Evolutionary conservation across 2,113 vertebrate genomes (phyloP), one percentile per base, ranked within the genome.

Genomic region (Cricetomys ansorgei): DNA sequence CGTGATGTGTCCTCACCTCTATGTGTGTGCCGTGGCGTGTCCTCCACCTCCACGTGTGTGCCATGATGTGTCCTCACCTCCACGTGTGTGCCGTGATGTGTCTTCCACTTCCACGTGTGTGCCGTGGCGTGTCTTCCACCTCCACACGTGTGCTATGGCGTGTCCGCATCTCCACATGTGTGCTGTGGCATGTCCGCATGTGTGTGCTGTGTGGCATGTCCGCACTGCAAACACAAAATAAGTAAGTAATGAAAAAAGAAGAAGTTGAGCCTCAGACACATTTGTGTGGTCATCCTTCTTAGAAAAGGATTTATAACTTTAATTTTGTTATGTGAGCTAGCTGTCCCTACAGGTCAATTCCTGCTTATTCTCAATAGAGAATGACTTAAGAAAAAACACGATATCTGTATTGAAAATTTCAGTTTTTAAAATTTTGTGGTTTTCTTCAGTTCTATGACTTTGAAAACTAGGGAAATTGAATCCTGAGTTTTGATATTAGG

Each of bases 261-360:
- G 34, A 31, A 45, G 17, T n/a, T 77, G 43, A 81, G 45, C 84
- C 8, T 76, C 17, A 75, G 53, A 57, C 45, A 76, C 45, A n/a
- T 77, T 93, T 59, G 48, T 29, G n/a, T 91, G 50, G 13, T 94
- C 75, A 25, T 96, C 25, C 73, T 97, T 92, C 62, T 2, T 27
- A 50, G n/a, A 53, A 85, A 93, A 64, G 1, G 88, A 67, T 85
- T 83, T 80, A 40, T 31, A 88, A 57, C 48, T 94, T 95, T 92
- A 73, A 84, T 92, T 95, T 85, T 43, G 40, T 77, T 96, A 67
- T 21, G 92, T 96, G 81, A 85, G 72, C 37, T 48, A 93, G 40
- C 29, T 96, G 29, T 70, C 40, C 29, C 40, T 37, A 19, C 5
- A 89, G 81, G 43, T 29, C 55, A 89, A 92, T 69, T 45, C n/a